Evolutionary conservation across 2,113 vertebrate species (phyloP), one percentile per base, ranked within the genome.

Genomic region (Serilophus lunatus): DNA sequence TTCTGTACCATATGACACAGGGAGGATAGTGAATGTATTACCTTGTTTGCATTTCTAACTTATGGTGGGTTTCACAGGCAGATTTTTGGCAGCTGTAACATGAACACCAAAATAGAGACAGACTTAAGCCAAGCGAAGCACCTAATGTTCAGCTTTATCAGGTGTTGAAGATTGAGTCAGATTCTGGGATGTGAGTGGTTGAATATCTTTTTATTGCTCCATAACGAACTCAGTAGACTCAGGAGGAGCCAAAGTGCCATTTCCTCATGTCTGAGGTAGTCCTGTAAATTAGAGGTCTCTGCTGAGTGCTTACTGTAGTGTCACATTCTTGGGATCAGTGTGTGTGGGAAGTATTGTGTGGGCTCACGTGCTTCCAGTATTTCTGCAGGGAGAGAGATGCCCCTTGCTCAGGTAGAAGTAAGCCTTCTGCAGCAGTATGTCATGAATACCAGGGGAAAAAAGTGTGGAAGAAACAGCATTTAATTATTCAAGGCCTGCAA

Each of bases 401-500:
- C 33, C 12, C 13, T 77, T 93, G 59, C 54, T 42, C 56, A 31
- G 54, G 53, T 76, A 47, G 53, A 80, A 69, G 66, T 44, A 72
- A 84, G 75, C 65, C 56, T 75, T 31, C 76, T 86, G 61, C 85
- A 93, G 57, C 74, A 72, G 49, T 7, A 2, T 44, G 72, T 71
- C 65, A 19, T 51, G 69, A 31, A 25, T 38, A 80, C 56, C 29
- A 49, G n/a, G 68, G 53, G 23, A 38, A 24, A 33, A 61, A 71
- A 72, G n/a, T 49, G n/a, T 89, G 66, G 63, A 88, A 88, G 71
- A 80, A 93, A 45, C 61, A 82, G 64, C 25, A 26, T 88, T 96
- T 93, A 95, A 96, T 97, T 95, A 97, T 94, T 97, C 63, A 97
- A 95, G 79, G 77, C 31, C 60, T 88, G 44, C 40, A 75, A 87